Conservation (phyloP, 2,113 vertebrate species). For the Hiodon alosoides region DNA sequence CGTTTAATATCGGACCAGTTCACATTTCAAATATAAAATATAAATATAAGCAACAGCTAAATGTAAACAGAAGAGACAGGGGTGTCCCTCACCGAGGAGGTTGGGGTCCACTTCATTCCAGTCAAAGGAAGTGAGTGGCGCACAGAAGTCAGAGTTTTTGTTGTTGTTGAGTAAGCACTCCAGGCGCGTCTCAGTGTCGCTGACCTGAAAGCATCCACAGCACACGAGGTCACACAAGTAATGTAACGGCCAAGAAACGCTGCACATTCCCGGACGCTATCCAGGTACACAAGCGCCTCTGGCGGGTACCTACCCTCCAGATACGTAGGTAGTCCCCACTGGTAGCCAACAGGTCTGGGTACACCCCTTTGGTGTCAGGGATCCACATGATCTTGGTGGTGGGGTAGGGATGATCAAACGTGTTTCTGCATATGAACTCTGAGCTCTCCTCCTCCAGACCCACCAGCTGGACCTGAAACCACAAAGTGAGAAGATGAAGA, state of each 20-base stretch:
- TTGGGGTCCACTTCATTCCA: constrained; percentile 99
- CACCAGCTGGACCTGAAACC: constrained; percentile 87
- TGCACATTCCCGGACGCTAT: too few species aligned
- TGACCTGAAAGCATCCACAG: constrained; percentile 67
- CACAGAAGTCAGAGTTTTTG: constrained; percentile 98
- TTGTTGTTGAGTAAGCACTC: constrained; percentile 98
- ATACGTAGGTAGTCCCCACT: constrained; percentile 95
- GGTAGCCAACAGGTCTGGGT: constrained; percentile 91
- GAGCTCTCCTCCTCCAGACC: constrained; percentile 97
- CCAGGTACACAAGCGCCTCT: background rate
- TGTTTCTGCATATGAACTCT: constrained; percentile 93
- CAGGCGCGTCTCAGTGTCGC: constrained; percentile 92
- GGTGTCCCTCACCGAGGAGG: constrained; percentile 75
- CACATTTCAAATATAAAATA: background rate
- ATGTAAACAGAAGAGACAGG: background rate
- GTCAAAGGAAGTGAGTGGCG: constrained; percentile 95
- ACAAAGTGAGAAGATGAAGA: background rate
- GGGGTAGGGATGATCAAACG: constrained; percentile 95
- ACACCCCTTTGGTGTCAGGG: constrained; percentile 95
- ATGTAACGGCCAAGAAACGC: background rate
- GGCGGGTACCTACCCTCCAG: constrained; percentile 79
- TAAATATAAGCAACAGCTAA: background rate
- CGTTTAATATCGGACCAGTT: background rate
- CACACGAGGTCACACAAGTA: background rate
- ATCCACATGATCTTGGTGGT: constrained; percentile 99